Percentiles rank a stretch among this genome's conserved stretches.
Conservation (phyloP, 53 echinoderm and acorn worm genomes). For the Antedon mediterranea region DNA sequence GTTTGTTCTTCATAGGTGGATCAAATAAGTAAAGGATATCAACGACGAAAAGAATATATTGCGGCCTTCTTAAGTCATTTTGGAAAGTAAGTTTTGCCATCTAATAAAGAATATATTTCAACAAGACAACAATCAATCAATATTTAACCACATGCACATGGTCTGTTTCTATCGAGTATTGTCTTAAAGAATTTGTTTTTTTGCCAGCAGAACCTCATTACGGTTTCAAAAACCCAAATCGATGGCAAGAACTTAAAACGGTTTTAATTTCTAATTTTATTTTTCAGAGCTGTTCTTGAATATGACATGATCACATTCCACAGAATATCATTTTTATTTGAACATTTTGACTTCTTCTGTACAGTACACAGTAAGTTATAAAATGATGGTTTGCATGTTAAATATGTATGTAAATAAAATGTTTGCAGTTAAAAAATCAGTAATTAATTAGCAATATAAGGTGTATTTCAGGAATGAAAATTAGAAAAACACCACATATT, state of each 20-base stretch:
- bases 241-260: too few relatives aligned
- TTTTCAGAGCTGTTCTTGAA: constrained; percentile 53
- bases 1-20: constrained; percentile 54
- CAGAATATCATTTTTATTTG: constrained; percentile 62
- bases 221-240: too few relatives aligned
- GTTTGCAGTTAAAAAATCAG: too few relatives aligned
- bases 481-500: too few relatives aligned
- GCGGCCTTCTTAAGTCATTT: constrained; percentile 88
- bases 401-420: background rate
- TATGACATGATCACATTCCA: constrained; percentile 74
- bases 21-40: constrained; percentile 76
- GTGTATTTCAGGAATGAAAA: too few relatives aligned
- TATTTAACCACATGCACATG: too few relatives aligned
- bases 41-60: constrained; percentile 78
- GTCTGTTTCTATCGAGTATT: background rate
- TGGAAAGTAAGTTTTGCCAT: constrained; percentile 77
- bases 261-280: background rate
- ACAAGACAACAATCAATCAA: background rate
- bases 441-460: too few relatives aligned
- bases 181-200: too few relatives aligned
- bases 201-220: too few relatives aligned
- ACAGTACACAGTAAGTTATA: constrained; percentile 69
- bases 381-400: too few relatives aligned
- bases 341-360: constrained; percentile 60
- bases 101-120: background rate